A percentile compares a stretch with the other conserved stretches of the same genome.
phyloP scores from a whole-genome alignment of 2,113 vertebrate species.

The Anas platyrhynchos region DNA sequence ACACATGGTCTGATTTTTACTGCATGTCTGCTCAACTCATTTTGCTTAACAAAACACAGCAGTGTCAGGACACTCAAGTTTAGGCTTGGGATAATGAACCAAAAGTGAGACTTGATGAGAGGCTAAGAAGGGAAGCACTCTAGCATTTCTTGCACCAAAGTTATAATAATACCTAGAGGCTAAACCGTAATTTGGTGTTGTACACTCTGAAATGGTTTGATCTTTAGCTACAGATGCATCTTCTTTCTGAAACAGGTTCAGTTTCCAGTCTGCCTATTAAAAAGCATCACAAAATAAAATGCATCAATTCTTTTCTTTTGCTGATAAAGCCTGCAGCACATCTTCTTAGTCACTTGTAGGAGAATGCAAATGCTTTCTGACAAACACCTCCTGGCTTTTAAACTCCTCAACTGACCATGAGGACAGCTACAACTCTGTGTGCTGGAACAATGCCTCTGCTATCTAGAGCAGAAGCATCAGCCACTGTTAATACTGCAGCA shows the following conservation, averaged over 20 bases:
- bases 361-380: neutral
- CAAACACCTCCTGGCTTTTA: neutral
- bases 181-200: neutral
- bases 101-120: neutral
- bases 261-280: neutral
- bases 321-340: neutral
- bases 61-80: neutral
- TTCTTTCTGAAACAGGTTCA: neutral
- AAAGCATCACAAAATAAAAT: neutral
- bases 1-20: neutral
- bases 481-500: neutral
- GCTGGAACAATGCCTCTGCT: neutral
- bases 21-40: fast-evolving
- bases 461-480: neutral
- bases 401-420: neutral
- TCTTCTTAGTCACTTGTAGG: neutral
- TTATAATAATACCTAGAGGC: neutral
- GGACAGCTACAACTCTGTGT: neutral
- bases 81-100: neutral
- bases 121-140: neutral
- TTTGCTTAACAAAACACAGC: neutral
- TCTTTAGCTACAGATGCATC: neutral
- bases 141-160: neutral
- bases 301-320: fast-evolving
- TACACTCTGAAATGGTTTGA: neutral